Base-by-base conservation (phyloP, 2,888 invertebrate genomes). In the Dicyrtoma fusca region DNA sequence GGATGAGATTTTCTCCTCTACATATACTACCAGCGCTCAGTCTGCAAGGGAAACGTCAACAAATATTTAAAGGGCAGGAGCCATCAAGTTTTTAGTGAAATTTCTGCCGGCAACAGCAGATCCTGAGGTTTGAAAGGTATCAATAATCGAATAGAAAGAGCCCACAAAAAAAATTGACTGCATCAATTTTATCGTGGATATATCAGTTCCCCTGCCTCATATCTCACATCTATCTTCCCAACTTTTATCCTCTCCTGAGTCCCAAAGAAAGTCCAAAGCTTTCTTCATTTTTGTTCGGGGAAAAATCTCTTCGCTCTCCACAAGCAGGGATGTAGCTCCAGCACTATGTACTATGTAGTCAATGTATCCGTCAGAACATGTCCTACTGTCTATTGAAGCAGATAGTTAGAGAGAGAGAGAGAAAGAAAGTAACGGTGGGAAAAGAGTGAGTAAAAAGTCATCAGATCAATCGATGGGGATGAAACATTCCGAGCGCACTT, bases 391-490 rank as follows among this genome's bases (percentile, higher is more conserved):
- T 34, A 34, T 34, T 34, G 34, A 34, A 34, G n/a, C n/a, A n/a
- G n/a, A n/a, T n/a, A n/a, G n/a, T n/a, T n/a, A 34, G 34, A 8
- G 53, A 53, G 53, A 57, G 19, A 53, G 53, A 53, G 53, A 19
- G 21, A 53, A 21, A 53, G 8, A 57, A 6, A 55, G 55, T 23
- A 23, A 57, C 11, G 3, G 11, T 57, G 6, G 11, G 25, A 57
- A 44, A 49, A 49, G 13, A 66, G 19, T 42, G 53, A 66, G 66
- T 55, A 42, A 66, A 34, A 53, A 66, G 51, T 34, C 53, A 66
- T 66, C 42, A 66, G 66, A 66, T 53, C 66, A 66, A 66, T 66
- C 64, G 66, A 66, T 66, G 66, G 42, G 66, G 34, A 59, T 49
- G 71, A 51, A 42, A 62, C 70, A 44, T 34, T 53, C 63, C 53